Evolutionary conservation across 2,113 vertebrate genomes (phyloP).

Genomic region (Colaptes auratus): DNA sequence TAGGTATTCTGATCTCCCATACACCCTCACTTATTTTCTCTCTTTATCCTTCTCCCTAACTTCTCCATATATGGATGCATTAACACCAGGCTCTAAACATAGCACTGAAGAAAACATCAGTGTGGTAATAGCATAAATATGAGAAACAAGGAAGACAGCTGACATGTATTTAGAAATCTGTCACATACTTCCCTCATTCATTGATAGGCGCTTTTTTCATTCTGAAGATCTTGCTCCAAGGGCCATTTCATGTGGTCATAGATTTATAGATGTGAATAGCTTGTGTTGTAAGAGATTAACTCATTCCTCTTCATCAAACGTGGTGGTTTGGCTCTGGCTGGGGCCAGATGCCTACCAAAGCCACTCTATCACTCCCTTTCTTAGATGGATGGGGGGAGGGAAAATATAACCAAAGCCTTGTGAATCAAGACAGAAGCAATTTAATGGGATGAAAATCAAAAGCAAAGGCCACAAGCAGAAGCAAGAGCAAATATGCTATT

Average conservation of each 20-base stretch:
- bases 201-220: background rate
- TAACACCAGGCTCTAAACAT: background rate
- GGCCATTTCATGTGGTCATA: background rate
- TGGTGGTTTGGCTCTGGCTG: too few relatives aligned
- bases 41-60: background rate
- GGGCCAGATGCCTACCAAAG: too few relatives aligned
- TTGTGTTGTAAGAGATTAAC: background rate
- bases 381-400: too few relatives aligned
- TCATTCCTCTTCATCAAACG: background rate
- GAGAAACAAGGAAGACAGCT: background rate
- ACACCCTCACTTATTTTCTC: background rate
- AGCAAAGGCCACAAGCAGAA: too few relatives aligned
- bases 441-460: too few relatives aligned
- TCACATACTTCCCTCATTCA: background rate
- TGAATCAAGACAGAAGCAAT: too few relatives aligned
- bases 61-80: background rate
- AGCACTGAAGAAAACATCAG: background rate
- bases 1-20: background rate
- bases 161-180: background rate
- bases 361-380: too few relatives aligned
- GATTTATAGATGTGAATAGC: background rate
- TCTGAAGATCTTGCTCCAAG: background rate
- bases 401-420: too few relatives aligned
- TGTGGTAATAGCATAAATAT: background rate
- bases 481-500: too few relatives aligned